These are phyloP conservation scores for Pseudorhombus dupliciocellatus DNA, from an alignment of 2,113 vertebrate species.

Conservation along the genomic window DNA sequence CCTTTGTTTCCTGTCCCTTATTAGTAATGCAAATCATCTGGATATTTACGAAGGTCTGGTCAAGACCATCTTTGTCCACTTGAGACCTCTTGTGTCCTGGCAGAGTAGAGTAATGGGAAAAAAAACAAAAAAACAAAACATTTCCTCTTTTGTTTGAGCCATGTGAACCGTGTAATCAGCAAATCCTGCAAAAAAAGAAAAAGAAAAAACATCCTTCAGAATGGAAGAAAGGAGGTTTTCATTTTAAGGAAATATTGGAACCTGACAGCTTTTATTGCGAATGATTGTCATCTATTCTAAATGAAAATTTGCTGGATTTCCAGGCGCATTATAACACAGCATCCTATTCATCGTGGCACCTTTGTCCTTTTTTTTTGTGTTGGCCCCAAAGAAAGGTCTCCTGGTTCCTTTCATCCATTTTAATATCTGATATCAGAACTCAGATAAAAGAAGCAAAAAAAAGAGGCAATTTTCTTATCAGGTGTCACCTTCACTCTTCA, in stretches of 20 bases:
- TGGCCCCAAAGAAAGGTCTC: constrained; percentile 36
- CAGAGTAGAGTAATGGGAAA: constrained; percentile 59
- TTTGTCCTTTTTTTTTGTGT: constrained; percentile 9
- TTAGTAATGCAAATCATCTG: constrained; percentile 43
- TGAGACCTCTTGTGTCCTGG: constrained; percentile 54
- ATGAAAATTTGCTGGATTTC: constrained; percentile 41
- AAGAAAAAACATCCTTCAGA: constrained; percentile 54
- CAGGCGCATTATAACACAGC: constrained; percentile 27
- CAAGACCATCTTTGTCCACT: constrained; percentile 47
- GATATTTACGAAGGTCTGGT: constrained; percentile 54
- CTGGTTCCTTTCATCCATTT: constrained; percentile 43
- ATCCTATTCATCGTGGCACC: constrained; percentile 33
- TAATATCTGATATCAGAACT: constrained; percentile 48
- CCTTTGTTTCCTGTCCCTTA: constrained; percentile 30
- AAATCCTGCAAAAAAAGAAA: constrained; percentile 51
- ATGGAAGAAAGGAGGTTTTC: constrained; percentile 40
- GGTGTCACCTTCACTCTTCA: constrained; percentile 45
- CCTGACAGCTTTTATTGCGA: constrained; percentile 53
- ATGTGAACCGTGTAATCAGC: constrained; percentile 59
- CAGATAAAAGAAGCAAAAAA: constrained; percentile 1
- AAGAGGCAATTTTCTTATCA: constrained; percentile 35
- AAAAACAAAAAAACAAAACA: too few species aligned
- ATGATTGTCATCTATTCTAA: constrained; percentile 66
- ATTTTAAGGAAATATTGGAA: constrained; percentile 60
- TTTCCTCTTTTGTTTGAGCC: constrained; percentile 57